These are phyloP conservation scores for Limonius californicus DNA, from an alignment of 1,140 invertebrate genomes.

Conservation along the genomic window DNA sequence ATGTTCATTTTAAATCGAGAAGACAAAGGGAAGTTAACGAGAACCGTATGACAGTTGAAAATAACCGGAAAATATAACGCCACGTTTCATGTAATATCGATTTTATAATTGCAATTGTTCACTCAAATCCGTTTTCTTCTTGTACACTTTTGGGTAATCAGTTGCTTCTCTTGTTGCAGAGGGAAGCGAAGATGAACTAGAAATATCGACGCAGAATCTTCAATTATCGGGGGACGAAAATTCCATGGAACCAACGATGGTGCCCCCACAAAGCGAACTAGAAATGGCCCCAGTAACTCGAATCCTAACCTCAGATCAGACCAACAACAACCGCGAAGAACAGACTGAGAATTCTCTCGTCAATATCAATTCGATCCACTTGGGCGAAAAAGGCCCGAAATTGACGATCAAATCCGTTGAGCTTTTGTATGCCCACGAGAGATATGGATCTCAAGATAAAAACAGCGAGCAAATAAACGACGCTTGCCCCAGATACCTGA, in stretches of 20 bases:
- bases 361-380: background rate
- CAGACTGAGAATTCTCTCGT: background rate
- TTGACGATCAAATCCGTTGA: constrained; percentile 26
- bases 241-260: constrained; percentile 37
- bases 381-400: constrained; percentile 13
- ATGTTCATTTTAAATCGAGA: too few species aligned
- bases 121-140: too few species aligned
- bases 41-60: too few species aligned
- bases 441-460: background rate
- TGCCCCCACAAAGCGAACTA: constrained; percentile 15
- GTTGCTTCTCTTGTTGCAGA: constrained; percentile 41
- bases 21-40: too few species aligned
- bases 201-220: constrained; percentile 36
- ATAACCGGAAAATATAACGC: too few species aligned
- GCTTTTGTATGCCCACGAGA: constrained; percentile 22
- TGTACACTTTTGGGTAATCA: too few species aligned
- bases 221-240: constrained; percentile 24
- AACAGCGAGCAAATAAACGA: too few species aligned
- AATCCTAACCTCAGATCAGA: constrained; percentile 12
- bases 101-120: too few species aligned
- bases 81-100: too few species aligned
- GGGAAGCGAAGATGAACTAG: constrained; percentile 52
- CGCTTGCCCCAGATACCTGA: too few species aligned
- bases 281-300: background rate
- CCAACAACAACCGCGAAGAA: constrained; percentile 16